These are phyloP conservation scores for Eristalis arbustorum DNA, from an alignment of 2,888 invertebrate genomes.

Conservation along the genomic window DNA sequence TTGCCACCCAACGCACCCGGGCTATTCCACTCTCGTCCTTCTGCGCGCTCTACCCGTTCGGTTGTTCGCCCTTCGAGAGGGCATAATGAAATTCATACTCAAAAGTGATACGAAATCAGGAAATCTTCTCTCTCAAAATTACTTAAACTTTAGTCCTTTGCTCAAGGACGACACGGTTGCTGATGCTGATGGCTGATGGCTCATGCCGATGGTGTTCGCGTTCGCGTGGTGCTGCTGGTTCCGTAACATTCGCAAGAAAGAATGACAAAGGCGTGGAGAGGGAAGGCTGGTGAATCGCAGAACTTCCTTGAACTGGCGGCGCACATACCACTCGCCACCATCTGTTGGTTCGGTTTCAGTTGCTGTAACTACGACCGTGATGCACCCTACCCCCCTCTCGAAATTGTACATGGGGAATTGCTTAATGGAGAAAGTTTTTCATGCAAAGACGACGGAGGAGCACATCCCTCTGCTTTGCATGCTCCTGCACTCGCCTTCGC, in stretches of 20 bases:
- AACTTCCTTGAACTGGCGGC: neutral
- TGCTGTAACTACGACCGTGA: neutral
- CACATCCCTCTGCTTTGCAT: conserved; percentile 32
- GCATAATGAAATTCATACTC: conserved; percentile 4
- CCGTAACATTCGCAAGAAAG: neutral
- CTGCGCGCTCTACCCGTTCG: neutral
- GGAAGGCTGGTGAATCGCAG: neutral
- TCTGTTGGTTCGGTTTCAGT: conserved; percentile 13
- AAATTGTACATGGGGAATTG: conserved; percentile 32
- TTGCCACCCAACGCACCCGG: neutral
- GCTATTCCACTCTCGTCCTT: neutral
- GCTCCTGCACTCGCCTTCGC: neutral
- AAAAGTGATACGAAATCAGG: conserved; percentile 22
- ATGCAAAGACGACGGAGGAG: neutral
- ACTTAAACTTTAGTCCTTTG: conserved; percentile 37
- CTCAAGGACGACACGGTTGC: conserved; percentile 35
- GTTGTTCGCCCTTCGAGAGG: neutral
- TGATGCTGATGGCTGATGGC: neutral
- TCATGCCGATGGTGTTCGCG: neutral
- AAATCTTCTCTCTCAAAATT: conserved; percentile 45
- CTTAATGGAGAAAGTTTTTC: conserved; percentile 65
- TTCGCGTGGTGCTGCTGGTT: neutral
- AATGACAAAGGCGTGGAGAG: neutral
- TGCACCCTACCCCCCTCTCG: neutral
- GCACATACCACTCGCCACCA: neutral